Evolutionary conservation across 1,140 invertebrate species (phyloP).

Genomic region (Hylyphantes graminicola): DNA sequence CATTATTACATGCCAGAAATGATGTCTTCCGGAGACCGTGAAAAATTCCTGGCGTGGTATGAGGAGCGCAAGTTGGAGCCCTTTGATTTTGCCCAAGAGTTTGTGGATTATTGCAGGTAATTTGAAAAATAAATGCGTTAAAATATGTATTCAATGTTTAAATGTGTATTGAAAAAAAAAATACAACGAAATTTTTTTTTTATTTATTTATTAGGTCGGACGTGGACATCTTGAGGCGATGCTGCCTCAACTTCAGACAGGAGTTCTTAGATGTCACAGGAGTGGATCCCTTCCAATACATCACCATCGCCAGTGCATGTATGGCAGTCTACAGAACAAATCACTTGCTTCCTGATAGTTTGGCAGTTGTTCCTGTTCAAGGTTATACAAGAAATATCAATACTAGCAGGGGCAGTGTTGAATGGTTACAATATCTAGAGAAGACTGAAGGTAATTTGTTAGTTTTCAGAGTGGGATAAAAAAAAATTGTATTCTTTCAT

Average conservation of each 20-base stretch:
- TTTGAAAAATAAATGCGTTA: background rate
- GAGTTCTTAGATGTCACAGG: background rate
- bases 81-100: background rate
- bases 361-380: constrained; percentile 41
- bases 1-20: background rate
- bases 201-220: constrained; percentile 9
- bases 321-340: constrained; percentile 36
- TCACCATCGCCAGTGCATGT: constrained; percentile 16
- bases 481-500: no score
- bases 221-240: constrained; percentile 1
- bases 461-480: no score
- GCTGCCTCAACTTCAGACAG: background rate
- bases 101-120: background rate
- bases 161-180: background rate
- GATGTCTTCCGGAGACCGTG: background rate
- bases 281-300: background rate
- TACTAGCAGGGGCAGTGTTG: background rate
- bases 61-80: background rate
- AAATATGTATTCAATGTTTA: background rate
- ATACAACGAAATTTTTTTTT: background rate
- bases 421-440: constrained; percentile 41
- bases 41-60: background rate
- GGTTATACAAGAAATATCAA: constrained; percentile 42
- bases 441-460: background rate
- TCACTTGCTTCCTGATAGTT: constrained; percentile 5